Evolutionary conservation across 1,140 invertebrate genomes (phyloP).

Genomic region (Saxidomus purpurata): DNA sequence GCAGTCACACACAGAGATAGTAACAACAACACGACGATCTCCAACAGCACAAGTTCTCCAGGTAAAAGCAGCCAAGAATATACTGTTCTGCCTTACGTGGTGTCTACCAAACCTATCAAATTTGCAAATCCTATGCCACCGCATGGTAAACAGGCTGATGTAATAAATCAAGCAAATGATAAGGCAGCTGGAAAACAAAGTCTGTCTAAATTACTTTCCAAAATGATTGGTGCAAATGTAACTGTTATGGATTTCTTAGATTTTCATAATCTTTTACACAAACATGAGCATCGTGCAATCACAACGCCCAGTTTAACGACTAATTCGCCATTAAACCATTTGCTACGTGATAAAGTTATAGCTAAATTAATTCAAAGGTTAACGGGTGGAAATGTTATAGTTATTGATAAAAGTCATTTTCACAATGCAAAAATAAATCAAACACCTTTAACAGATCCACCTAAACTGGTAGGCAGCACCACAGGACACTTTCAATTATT

Average conservation of each 20-base stretch:
- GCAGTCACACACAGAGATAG: not conserved
- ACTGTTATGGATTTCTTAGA: not conserved
- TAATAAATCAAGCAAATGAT: not conserved
- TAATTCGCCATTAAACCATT: not conserved
- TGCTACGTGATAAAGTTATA: not conserved
- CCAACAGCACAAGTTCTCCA: not conserved
- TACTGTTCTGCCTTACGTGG: not conserved
- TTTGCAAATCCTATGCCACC: not conserved
- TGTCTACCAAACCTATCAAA: not conserved
- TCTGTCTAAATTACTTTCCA: slow-evolving; percentile 7
- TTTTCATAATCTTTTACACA: slow-evolving; percentile 15
- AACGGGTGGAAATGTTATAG: not conserved
- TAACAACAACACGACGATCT: not conserved
- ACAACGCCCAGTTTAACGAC: not conserved
- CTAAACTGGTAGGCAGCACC: not conserved
- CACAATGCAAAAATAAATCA: not conserved
- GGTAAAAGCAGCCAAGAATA: slow-evolving; percentile 14
- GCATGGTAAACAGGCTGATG: not conserved
- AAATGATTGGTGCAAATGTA: slow-evolving; percentile 10
- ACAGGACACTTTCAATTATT: not conserved
- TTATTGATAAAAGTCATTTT: not conserved
- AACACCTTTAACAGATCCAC: not conserved
- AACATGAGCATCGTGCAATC: not conserved
- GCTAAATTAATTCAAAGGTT: slow-evolving; percentile 17
- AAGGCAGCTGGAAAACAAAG: not conserved